phyloP scores from a whole-genome alignment of 2,113 vertebrate species.

The Gasterosteus nipponicus region DNA sequence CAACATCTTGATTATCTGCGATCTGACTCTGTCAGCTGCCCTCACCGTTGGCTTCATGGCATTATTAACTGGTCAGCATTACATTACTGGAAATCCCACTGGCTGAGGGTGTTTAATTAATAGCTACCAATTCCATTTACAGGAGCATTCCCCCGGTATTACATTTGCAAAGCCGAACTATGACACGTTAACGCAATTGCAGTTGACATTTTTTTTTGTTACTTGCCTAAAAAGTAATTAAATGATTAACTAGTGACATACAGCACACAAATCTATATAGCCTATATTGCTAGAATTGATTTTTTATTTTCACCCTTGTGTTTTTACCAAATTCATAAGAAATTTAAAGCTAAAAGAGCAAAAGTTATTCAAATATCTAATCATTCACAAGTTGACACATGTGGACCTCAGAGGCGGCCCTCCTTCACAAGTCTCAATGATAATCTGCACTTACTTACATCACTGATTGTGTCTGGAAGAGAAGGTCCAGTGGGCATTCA shows the following conservation, averaged over 20 bases:
- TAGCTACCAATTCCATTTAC: slow-evolving; percentile 54
- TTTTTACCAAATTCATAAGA: slow-evolving; percentile 32
- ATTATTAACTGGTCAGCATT: slow-evolving; percentile 56
- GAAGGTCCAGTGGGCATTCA: slow-evolving; percentile 68
- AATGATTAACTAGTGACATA: slow-evolving; percentile 10
- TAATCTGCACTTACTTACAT: slow-evolving; percentile 79
- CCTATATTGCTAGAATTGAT: slow-evolving; percentile 3
- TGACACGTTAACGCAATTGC: slow-evolving; percentile 28
- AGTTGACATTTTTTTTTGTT: slow-evolving; percentile 26
- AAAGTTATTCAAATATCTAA: slow-evolving; percentile 59
- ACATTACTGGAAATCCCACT: slow-evolving; percentile 63
- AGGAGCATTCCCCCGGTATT: slow-evolving; percentile 33
- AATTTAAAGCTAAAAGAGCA: slow-evolving; percentile 38
- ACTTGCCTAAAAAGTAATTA: slow-evolving; percentile 27
- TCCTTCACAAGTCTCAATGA: slow-evolving; percentile 74
- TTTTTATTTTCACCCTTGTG: not conserved
- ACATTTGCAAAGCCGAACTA: slow-evolving; percentile 15
- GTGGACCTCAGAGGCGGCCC: slow-evolving; percentile 60
- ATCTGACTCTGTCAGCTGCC: slow-evolving; percentile 69
- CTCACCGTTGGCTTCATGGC: slow-evolving; percentile 41
- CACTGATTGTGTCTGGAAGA: slow-evolving; percentile 77
- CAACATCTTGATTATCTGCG: slow-evolving; percentile 59
- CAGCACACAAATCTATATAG: not conserved
- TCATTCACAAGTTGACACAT: slow-evolving; percentile 74
- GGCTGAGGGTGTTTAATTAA: slow-evolving; percentile 69